These are phyloP conservation scores for Peromyscus eremicus DNA, from an alignment of 2,797 vertebrate species.

Conservation along the genomic window DNA sequence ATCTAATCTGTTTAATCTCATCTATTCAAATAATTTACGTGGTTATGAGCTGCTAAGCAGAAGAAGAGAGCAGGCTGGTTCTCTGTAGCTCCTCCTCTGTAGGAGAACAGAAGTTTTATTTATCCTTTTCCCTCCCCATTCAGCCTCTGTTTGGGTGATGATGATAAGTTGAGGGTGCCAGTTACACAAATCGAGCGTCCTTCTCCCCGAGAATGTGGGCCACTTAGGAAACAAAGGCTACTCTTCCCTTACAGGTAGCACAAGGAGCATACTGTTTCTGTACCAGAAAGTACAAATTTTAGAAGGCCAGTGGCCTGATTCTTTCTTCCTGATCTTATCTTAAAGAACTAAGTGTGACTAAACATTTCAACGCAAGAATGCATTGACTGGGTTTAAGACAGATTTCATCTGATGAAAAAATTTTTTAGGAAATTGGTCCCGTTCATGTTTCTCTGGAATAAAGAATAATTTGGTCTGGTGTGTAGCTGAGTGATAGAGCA, in stretches of 20 bases:
- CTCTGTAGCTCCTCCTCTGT: background rate
- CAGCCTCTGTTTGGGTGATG: background rate
- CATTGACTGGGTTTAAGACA: slow-evolving; percentile 30
- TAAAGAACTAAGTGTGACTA: slow-evolving; percentile 56
- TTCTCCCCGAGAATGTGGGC: background rate
- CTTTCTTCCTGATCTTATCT: slow-evolving; percentile 48
- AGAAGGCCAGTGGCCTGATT: slow-evolving; percentile 61
- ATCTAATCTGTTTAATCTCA: background rate
- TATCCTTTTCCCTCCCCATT: background rate
- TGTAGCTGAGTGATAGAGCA: background rate
- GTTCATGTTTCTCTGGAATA: slow-evolving; percentile 56
- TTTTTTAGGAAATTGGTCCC: slow-evolving; percentile 25
- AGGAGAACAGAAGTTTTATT: background rate
- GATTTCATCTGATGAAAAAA: slow-evolving; percentile 34
- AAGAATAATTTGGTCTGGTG: slow-evolving; percentile 27
- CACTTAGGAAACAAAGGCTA: slow-evolving; percentile 36
- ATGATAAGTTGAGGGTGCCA: background rate
- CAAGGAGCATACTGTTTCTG: slow-evolving; percentile 64
- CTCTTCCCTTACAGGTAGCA: slow-evolving; percentile 58
- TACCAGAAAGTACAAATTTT: slow-evolving; percentile 59
- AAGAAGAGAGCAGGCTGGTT: slow-evolving; percentile 13
- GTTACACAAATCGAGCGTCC: background rate
- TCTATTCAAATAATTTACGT: slow-evolving; percentile 1
- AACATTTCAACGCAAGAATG: slow-evolving; percentile 59
- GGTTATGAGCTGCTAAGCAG: background rate